Evolutionary conservation across 2,888 invertebrate species (phyloP).

Genomic region (Synanthedon andrenaeformis): DNA sequence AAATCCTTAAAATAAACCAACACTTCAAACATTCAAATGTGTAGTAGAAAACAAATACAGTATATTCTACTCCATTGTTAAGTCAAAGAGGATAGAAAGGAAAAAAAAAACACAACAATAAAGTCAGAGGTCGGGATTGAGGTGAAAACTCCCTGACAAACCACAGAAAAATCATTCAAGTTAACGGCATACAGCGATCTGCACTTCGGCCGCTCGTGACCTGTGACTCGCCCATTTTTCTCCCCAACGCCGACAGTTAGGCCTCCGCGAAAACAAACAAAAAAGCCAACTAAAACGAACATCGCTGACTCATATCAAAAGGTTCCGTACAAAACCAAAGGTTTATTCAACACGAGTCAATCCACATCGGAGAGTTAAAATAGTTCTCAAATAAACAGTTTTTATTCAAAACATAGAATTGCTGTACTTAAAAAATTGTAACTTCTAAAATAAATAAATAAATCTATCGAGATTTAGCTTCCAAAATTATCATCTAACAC

Average conservation of each 20-base stretch:
- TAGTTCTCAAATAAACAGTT: too few relatives aligned
- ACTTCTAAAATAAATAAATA: too few relatives aligned
- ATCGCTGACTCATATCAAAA: not conserved
- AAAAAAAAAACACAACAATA: constrained; percentile 18
- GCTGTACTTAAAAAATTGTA: too few relatives aligned
- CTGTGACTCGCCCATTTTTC: constrained; percentile 42
- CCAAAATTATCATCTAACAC: too few relatives aligned
- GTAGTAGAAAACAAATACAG: too few relatives aligned
- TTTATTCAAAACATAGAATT: too few relatives aligned
- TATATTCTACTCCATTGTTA: too few relatives aligned
- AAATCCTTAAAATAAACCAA: too few relatives aligned
- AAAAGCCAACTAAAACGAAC: not conserved
- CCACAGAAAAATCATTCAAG: constrained; percentile 49
- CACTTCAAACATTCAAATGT: too few relatives aligned
- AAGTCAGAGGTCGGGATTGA: constrained; percentile 24
- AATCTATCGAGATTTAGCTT: too few relatives aligned
- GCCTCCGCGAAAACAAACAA: constrained; percentile 28
- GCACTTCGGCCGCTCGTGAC: constrained; percentile 43
- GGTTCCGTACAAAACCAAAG: not conserved
- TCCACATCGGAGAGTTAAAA: too few relatives aligned
- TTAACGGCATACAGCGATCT: constrained; percentile 51
- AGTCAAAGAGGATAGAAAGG: not conserved
- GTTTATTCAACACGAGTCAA: not conserved
- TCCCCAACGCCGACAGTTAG: constrained; percentile 23
- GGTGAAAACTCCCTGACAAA: constrained; percentile 45